phyloP scores from a whole-genome alignment of 2,888 invertebrate species.

The Limenitis camilla region DNA sequence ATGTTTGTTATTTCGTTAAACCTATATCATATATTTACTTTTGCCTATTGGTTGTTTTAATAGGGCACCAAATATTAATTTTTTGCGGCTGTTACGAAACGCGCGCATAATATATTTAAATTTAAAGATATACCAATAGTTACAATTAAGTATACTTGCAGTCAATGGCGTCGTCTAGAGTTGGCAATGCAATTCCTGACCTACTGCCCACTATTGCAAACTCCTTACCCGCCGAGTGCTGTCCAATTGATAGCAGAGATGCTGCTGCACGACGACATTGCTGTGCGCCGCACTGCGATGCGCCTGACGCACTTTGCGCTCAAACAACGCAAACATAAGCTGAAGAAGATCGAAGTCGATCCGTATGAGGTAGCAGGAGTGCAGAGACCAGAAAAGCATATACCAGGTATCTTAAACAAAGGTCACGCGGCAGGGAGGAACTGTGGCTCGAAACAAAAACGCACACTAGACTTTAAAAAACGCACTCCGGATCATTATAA shows the following conservation, averaged over 20 bases:
- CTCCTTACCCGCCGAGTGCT: conserved; percentile 76
- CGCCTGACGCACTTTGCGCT: conserved; percentile 77
- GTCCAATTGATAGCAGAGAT: conserved; percentile 78
- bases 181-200: conserved; percentile 83
- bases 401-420: too few species aligned
- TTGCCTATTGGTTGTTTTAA: too few species aligned
- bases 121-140: too few species aligned
- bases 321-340: conserved; percentile 81
- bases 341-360: conserved; percentile 75
- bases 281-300: conserved; percentile 83
- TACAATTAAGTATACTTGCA: conserved; percentile 33
- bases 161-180: conserved; percentile 88
- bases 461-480: too few species aligned
- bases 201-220: conserved; percentile 81
- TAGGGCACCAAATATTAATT: too few species aligned
- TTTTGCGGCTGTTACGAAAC: too few species aligned
- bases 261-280: conserved; percentile 84
- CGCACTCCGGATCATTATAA: too few species aligned
- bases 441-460: too few species aligned
- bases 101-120: not conserved
- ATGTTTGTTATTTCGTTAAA: not conserved
- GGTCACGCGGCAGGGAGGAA: too few species aligned
- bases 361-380: conserved; percentile 64
- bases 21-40: too few species aligned
- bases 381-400: conserved; percentile 37